Base-by-base conservation (phyloP, 1,140 invertebrate species). In the Tenebrio molitor region DNA sequence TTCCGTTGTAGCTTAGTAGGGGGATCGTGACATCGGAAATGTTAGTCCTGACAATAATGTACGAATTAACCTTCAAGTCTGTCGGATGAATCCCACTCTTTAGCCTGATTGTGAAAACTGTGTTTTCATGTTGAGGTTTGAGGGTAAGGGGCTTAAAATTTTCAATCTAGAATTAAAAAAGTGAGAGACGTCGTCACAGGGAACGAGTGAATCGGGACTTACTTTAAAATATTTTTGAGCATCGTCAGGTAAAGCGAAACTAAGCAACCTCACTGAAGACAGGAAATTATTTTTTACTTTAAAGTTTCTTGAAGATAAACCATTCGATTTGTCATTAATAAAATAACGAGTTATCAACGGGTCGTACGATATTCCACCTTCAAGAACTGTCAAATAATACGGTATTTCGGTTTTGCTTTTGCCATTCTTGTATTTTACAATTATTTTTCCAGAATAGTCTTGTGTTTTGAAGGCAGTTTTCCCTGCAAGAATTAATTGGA, bases 1-100 rank as follows among this genome's bases (percentile, higher is more conserved):
- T 89, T 19, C 93, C 93, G 83, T 91, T 89, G 79, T 93, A 94
- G 78, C 91, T 89, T n/a, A 91, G 78, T 58, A 95, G 83, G 21
- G 91, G 91, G 58, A 94, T 86, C 73, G 86, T 83, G 72, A 93
- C 88, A 14, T 85, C 86, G 23, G 93, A 93, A 65, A 93, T 87
- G 82, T 95, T 95, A 6, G 92, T 92, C 77, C 90, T 85, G 41
- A 95, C 83, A 36, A 87, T 85, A 73, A 93, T 86, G 50, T 86
- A 85, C 7, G 91, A 89, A 64, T 88, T 88, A 53, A 92, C 84
- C 74, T 90, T 88, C 25, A 90, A 84, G 76, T 89, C 85, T 71
- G 87, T 84, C 50, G 84, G 79, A 67, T 87, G 84, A 12, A 85
- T 83, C 72, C 83, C 84, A 73, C 83, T 84, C 72, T 84, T 85